Conservation (phyloP, 2,888 invertebrate genomes). For the Glaucopsyche alexis region DNA sequence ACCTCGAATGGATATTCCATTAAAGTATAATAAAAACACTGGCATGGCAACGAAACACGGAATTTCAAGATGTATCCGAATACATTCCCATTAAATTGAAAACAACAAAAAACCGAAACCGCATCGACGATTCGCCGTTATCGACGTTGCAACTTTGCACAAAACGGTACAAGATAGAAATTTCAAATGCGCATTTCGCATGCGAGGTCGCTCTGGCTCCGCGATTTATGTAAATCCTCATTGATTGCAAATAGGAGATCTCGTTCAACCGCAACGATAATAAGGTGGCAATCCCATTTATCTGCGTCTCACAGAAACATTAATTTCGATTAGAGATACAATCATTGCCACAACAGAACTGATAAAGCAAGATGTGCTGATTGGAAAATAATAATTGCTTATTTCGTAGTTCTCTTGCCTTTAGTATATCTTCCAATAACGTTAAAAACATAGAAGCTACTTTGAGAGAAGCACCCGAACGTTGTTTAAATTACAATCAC, state of each 20-base stretch:
- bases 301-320: conserved; percentile 40
- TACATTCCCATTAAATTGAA: background rate
- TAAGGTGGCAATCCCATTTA: conserved; percentile 50
- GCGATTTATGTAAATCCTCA: conserved; percentile 69
- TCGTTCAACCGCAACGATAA: conserved; percentile 53
- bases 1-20: background rate
- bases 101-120: conserved; percentile 9
- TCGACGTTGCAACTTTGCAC: conserved; percentile 39
- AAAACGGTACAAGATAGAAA: conserved; percentile 44
- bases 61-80: background rate
- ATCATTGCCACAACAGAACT: background rate
- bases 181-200: conserved; percentile 52
- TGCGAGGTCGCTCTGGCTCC: conserved; percentile 51
- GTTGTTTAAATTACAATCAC: background rate
- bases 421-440: no score
- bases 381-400: background rate
- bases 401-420: background rate
- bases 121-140: background rate
- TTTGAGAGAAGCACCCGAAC: background rate
- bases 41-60: background rate
- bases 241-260: conserved; percentile 73
- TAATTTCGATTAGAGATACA: background rate
- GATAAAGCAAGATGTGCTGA: background rate
- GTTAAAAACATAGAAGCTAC: background rate
- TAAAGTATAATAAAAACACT: background rate